Evolutionary conservation across 1,140 invertebrate genomes (phyloP).

Genomic region (Scaptomyza graminum): DNA sequence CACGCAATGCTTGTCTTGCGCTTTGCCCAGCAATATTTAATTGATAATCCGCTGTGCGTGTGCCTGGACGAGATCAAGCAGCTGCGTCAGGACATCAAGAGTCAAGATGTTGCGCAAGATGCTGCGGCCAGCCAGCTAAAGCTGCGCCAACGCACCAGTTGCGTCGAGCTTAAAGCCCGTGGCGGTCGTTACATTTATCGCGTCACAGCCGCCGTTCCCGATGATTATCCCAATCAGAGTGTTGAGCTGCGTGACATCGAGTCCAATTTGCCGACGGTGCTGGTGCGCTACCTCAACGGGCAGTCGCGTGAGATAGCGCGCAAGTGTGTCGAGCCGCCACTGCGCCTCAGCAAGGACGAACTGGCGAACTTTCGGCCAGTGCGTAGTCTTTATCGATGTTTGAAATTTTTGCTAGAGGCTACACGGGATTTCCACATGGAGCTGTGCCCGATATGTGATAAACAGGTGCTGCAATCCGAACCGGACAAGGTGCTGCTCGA

Average conservation of each 20-base stretch:
- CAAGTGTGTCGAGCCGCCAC: conserved; percentile 88
- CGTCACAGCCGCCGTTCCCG: conserved; percentile 86
- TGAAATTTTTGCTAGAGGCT: conserved; percentile 87
- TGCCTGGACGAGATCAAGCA: conserved; percentile 90
- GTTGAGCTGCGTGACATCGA: conserved; percentile 87
- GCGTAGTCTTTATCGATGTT: conserved; percentile 86
- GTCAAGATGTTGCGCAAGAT: conserved; percentile 8
- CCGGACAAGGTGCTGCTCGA: conserved; percentile 86
- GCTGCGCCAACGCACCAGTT: conserved; percentile 88
- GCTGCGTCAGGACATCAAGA: conserved; percentile 85
- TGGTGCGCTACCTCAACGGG: conserved; percentile 87
- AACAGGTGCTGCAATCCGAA: conserved; percentile 86
- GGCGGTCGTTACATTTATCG: conserved; percentile 87
- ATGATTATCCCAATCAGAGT: conserved; percentile 87
- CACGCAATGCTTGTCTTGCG: conserved; percentile 86
- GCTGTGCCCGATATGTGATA: conserved; percentile 87
- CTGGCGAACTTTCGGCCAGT: conserved; percentile 85
- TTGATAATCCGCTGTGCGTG: conserved; percentile 89
- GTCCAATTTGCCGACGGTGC: conserved; percentile 88
- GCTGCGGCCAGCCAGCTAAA: conserved; percentile 84
- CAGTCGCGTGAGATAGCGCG: conserved; percentile 89
- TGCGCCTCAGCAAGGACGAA: conserved; percentile 85
- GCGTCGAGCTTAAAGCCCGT: conserved; percentile 86
- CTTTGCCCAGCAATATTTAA: conserved; percentile 88
- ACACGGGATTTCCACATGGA: conserved; percentile 87